Evolutionary conservation across 2,113 vertebrate genomes (phyloP).

Genomic region (Acanthisitta chloris): DNA sequence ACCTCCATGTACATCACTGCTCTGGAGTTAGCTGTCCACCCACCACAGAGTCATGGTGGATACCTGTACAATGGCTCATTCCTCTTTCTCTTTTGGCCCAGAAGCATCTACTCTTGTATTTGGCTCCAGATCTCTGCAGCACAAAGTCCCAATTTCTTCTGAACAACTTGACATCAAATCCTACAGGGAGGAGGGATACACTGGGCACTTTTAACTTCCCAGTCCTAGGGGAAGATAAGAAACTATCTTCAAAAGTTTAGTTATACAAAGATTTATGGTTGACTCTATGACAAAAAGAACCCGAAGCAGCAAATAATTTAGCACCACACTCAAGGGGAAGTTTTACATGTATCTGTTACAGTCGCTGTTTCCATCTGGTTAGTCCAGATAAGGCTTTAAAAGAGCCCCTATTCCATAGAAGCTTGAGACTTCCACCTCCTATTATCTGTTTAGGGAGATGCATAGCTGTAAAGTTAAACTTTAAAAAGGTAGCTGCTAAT

Average conservation of each 20-base stretch:
- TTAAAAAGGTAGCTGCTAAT: constrained; percentile 36
- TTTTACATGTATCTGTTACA: constrained; percentile 50
- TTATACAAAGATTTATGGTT: neutral
- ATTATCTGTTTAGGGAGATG: constrained; percentile 32
- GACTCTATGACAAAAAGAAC: neutral
- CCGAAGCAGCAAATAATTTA: constrained; percentile 31
- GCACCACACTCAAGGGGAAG: neutral
- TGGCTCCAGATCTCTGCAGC: neutral
- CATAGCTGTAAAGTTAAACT: constrained; percentile 46
- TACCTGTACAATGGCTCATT: neutral
- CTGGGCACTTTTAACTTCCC: neutral
- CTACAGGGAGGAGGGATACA: accelerated
- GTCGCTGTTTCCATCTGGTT: constrained; percentile 60
- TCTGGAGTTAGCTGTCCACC: neutral
- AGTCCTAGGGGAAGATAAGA: neutral
- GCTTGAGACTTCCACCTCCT: constrained; percentile 18
- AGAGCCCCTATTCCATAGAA: constrained; percentile 37
- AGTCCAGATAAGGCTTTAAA: constrained; percentile 70
- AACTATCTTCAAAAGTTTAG: neutral
- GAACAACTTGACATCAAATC: neutral
- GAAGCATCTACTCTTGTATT: neutral
- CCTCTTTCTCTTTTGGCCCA: neutral
- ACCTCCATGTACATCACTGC: neutral
- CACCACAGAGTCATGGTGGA: accelerated
- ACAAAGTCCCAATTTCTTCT: neutral